Base-by-base conservation (phyloP, 2,888 invertebrate genomes). In the Ernsta delagoae region DNA sequence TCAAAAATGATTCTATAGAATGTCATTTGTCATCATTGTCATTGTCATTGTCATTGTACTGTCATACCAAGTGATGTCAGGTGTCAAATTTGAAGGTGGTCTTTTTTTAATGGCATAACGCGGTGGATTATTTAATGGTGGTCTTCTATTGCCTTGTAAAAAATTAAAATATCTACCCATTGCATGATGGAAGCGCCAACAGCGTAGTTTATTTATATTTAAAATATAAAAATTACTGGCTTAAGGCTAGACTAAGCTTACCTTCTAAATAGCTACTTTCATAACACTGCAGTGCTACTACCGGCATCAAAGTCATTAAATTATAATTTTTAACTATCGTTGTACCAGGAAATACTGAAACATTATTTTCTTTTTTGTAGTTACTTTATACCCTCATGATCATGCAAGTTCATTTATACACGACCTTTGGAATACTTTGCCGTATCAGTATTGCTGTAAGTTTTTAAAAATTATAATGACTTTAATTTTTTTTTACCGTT, bases 321-420 rank as follows among this genome's bases (percentile, higher is more conserved):
- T 59, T 24, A 11, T 9, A 41, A 41, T 41, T 43, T 59, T 11
- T 16, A 43, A 59, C 43, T 59, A 59, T 9, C 16, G 41, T 2
- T 59, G 11, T 53, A n/a, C 5, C n/a, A 62, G 5, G 5, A 11
- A 9, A 53, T 11, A 9, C 9, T 31, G 6, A 11, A 54, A 54
- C 11, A 3, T 16, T 31, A 31, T 8, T 54, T 54, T 54, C 24
- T 54, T 16, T 54, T 54, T 54, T 24, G 24, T 7, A 9, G 24
- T 31, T 53, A 16, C 2, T 9, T 31, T 24, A 24, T 9, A 48
- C 9, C 3, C 9, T 9, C 4, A 24, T 8, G 1, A 5, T 53
- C 53, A 62, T 62, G 62, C 50, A 64, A 24, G 24, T n/a, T 24
- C 2, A 31, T 34, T 43, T 41, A 4, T 7, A 43, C 56, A 54